A percentile compares a stretch with the other conserved stretches of the same genome.
These are phyloP conservation scores for Melangyna quadrimaculata DNA, from an alignment of 2,888 invertebrate species.

Conservation along the genomic window DNA sequence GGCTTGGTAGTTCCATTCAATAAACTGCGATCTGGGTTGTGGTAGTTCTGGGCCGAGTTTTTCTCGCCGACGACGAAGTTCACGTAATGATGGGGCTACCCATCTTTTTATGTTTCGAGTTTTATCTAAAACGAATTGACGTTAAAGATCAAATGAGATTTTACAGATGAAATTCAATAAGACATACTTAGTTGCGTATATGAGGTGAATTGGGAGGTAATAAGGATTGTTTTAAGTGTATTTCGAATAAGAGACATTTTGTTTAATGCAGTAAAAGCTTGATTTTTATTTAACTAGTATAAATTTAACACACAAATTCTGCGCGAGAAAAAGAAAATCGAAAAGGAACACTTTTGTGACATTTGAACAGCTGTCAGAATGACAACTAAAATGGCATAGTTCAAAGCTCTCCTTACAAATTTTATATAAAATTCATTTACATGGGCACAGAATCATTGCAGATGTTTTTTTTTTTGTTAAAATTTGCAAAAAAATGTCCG, in stretches of 20 bases:
- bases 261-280: background rate
- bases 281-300: background rate
- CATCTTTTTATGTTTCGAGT: conserved; percentile 82
- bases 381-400: background rate
- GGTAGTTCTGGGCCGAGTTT: conserved; percentile 83
- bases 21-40: conserved; percentile 84
- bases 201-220: conserved; percentile 33
- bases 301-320: background rate
- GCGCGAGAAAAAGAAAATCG: background rate
- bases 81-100: conserved; percentile 86
- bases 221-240: conserved; percentile 35
- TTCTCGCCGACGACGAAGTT: conserved; percentile 84
- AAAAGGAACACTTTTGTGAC: background rate
- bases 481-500: too few relatives aligned
- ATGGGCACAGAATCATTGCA: background rate
- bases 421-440: background rate
- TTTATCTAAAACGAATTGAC: conserved; percentile 30
- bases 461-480: too few relatives aligned
- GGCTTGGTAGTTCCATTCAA: conserved; percentile 94
- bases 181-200: conserved; percentile 40
- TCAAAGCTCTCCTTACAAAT: background rate
- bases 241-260: conserved; percentile 59
- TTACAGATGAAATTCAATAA: background rate
- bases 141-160: background rate
- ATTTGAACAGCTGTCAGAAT: background rate